A percentile compares a stretch with the other conserved stretches of the same genome.
phyloP scores from a whole-genome alignment of 2,888 invertebrate species.

The Sesia bembeciformis region DNA sequence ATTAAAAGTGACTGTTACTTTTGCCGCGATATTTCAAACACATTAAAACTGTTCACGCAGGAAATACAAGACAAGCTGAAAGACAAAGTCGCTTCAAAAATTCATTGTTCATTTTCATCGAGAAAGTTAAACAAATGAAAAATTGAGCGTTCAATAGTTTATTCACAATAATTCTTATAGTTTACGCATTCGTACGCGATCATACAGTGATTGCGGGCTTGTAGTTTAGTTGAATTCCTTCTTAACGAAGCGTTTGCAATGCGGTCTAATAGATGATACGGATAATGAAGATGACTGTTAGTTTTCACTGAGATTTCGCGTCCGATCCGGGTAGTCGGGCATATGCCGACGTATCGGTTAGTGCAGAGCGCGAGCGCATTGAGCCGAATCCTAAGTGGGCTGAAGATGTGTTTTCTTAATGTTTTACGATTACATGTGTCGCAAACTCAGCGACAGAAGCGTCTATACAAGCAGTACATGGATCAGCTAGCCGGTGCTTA shows the following conservation, averaged over 20 bases:
- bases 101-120: conserved; percentile 58
- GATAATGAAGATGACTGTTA: conserved; percentile 1
- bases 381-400: conserved; percentile 23
- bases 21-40: conserved; percentile 24
- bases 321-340: conserved; percentile 29
- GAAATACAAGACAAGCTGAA: too few relatives aligned
- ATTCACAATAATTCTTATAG: background rate
- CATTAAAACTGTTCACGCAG: conserved; percentile 7
- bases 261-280: background rate
- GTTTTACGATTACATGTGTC: conserved; percentile 70
- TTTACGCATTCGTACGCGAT: background rate
- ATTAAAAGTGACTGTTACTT: conserved; percentile 3
- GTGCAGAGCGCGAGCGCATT: conserved; percentile 33
- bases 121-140: conserved; percentile 55
- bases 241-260: conserved; percentile 25
- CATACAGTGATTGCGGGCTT: background rate
- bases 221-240: conserved; percentile 28
- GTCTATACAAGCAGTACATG: conserved; percentile 67
- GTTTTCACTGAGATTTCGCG: conserved; percentile 51
- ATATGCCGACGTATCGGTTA: conserved; percentile 50
- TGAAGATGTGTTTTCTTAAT: conserved; percentile 75
- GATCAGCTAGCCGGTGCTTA: conserved; percentile 64
- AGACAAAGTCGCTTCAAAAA: conserved; percentile 4
- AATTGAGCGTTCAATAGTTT: background rate
- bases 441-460: conserved; percentile 65